Evolutionary conservation across 2,113 vertebrate species (phyloP).

Genomic region (Lepisosteus osseus): DNA sequence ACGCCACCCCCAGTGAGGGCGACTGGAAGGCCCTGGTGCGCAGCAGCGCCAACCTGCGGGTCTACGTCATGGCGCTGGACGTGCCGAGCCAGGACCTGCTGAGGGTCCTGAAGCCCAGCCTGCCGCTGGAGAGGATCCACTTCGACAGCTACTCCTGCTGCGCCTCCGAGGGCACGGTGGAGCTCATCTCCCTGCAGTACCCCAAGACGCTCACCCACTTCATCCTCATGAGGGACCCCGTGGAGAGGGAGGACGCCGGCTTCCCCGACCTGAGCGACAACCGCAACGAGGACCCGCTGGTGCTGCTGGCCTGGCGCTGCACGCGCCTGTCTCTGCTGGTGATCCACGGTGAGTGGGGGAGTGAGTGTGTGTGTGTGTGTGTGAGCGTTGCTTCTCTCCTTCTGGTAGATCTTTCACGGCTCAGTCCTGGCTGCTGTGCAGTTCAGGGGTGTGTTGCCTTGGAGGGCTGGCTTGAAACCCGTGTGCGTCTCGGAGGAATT

Average conservation of each 20-base stretch:
- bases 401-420: too few relatives aligned
- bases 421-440: too few relatives aligned
- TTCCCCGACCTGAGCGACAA: conserved; percentile 95
- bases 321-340: conserved; percentile 87
- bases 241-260: conserved; percentile 73
- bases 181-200: conserved; percentile 96
- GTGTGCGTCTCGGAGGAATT: too few relatives aligned
- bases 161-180: conserved; percentile 86
- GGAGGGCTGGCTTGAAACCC: too few relatives aligned
- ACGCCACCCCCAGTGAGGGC: conserved; percentile 85
- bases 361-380: too few relatives aligned
- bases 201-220: conserved; percentile 96
- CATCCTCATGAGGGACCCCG: conserved; percentile 86
- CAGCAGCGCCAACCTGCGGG: conserved; percentile 85
- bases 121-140: conserved; percentile 94
- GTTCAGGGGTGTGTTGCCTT: too few relatives aligned
- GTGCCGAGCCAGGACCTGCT: conserved; percentile 89
- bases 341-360: conserved; percentile 71
- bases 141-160: conserved; percentile 90
- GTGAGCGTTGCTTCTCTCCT: too few relatives aligned
- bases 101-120: conserved; percentile 91
- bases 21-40: conserved; percentile 92
- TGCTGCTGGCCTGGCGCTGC: conserved; percentile 93
- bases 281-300: conserved; percentile 93
- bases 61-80: conserved; percentile 95